Base-by-base conservation (phyloP, 2,888 invertebrate species). In the Nesidiocoris tenuis region DNA sequence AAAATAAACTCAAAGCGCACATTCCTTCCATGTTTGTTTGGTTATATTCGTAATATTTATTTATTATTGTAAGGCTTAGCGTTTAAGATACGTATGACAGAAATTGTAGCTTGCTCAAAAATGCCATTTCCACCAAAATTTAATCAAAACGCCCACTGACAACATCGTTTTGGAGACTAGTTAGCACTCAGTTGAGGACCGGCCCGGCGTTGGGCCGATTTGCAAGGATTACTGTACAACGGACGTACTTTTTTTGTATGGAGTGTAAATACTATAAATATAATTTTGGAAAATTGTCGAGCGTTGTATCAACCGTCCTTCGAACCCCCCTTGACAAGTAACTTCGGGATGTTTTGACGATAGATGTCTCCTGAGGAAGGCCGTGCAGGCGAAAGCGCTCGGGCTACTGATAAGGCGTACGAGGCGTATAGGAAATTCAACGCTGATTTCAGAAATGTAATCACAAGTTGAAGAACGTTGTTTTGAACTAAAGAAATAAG, bases 41-140 rank as follows among this genome's bases (percentile, higher is more conserved):
- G 23, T 70, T 59, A 23, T 70, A 70, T 59, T 57, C 70, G 59
- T 70, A 70, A 70, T 70, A 70, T 70, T 70, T 70, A 70, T 70
- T 70, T 70, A 70, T 70, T 70, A 70, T 57, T 59, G 59, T 70
- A 70, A 70, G 70, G 24, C 23, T 59, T 70, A 67, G 55, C 67
- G 54, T 56, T 55, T 67, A 67, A 55, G 67, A 56, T 55, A 19
- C 55, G 66, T 21, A 67, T 55, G 12, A 59, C 59, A 70, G 24
- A n/a, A 22, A 59, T 56, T 16, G 17, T 70, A 70, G 59, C 70
- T 24, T 23, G 70, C 70, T 70, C 70, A 70, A 70, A 68, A 70
- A 70, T 59, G 70, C 70, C 70, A 70, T 70, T n/a, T n/a, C n/a
- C 59, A 24, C 3, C 70, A 57, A 70, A 70, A 70, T 70, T 70